Percentiles rank a stretch among this genome's conserved stretches.
phyloP scores from a whole-genome alignment of 2,113 vertebrate genomes.

The Chelonoidis abingdonii region DNA sequence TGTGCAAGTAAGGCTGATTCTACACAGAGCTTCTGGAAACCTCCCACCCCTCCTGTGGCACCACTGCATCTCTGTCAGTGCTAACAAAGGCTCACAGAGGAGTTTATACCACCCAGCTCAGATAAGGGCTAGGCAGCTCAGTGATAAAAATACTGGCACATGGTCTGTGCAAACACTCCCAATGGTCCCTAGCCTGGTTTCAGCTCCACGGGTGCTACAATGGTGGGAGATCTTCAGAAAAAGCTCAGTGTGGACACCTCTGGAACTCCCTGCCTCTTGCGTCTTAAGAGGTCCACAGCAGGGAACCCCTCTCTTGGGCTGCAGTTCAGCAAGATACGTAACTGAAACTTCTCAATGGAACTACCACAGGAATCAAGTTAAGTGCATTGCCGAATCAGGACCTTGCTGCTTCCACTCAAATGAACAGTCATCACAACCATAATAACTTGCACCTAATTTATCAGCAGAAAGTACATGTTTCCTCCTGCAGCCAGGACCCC shows the following conservation, averaged over 20 bases:
- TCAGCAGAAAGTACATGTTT: accelerated
- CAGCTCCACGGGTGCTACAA: too few species aligned
- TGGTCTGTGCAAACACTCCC: neutral
- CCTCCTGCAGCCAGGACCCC: neutral
- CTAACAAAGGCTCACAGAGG: neutral
- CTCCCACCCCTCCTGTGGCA: neutral
- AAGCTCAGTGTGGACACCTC: neutral
- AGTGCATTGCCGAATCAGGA: neutral
- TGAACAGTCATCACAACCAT: neutral
- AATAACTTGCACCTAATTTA: neutral
- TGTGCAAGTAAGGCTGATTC: neutral
- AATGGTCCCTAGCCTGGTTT: neutral
- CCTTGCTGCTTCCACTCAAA: too few species aligned
- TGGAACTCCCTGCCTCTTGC: too few species aligned
- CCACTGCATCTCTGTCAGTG: neutral
- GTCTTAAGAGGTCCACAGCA: neutral
- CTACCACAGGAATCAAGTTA: neutral
- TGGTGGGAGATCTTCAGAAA: neutral
- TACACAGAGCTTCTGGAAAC: neutral
- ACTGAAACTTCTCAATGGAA: neutral
- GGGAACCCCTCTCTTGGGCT: neutral
- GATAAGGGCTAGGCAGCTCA: neutral
- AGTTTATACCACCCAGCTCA: neutral
- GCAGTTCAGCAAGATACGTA: neutral
- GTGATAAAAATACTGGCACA: neutral